These are phyloP conservation scores for Neofelis nebulosa DNA, from an alignment of 2,113 vertebrate species.

Conservation along the genomic window DNA sequence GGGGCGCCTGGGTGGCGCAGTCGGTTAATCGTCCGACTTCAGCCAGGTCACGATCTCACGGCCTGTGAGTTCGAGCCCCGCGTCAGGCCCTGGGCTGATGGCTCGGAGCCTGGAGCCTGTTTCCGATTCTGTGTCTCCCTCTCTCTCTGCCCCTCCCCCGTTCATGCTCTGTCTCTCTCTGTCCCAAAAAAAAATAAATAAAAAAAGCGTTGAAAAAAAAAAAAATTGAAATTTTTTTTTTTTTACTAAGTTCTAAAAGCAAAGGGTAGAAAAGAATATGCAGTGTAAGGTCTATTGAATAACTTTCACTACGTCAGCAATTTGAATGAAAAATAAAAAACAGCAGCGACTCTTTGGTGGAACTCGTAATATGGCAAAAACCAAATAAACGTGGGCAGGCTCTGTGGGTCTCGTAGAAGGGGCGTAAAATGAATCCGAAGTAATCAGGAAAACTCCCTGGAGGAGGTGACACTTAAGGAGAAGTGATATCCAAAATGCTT, in stretches of 20 bases:
- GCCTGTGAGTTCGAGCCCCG: no score
- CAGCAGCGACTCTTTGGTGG: neutral
- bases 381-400: neutral
- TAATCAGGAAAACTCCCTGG: neutral
- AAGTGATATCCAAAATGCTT: neutral
- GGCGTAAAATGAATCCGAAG: neutral
- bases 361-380: neutral
- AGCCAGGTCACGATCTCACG: no score
- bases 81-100: no score
- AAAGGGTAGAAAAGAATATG: neutral
- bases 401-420: neutral
- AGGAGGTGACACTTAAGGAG: neutral
- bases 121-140: no score
- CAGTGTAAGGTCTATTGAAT: neutral
- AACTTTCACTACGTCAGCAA: neutral
- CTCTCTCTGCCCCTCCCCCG: no score
- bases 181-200: no score
- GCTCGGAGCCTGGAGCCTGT: no score
- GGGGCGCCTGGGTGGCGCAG: no score
- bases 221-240: neutral
- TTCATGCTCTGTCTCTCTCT: no score
- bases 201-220: no score
- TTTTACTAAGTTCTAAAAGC: slow-evolving; percentile 6
- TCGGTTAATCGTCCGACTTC: no score
- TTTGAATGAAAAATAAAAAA: neutral